Evolutionary conservation across 1,140 invertebrate species (phyloP).

Genomic region (Monochamus saltuarius): DNA sequence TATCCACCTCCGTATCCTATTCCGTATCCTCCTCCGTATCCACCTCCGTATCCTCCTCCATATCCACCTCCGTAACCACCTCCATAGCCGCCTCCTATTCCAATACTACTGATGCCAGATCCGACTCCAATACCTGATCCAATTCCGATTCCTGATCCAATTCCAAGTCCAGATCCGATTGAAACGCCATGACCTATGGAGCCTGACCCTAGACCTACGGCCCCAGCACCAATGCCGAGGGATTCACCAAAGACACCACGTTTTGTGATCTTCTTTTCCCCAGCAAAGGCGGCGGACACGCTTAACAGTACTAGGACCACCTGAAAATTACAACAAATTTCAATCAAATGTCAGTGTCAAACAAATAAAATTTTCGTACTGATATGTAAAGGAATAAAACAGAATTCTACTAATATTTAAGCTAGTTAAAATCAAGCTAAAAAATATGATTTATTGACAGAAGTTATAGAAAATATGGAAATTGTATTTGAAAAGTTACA

Average conservation of each 20-base stretch:
- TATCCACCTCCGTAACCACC: constrained; percentile 14
- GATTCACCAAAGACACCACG: constrained; percentile 42
- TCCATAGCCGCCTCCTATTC: constrained; percentile 15
- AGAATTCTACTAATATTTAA: too few relatives aligned
- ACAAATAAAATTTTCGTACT: constrained; percentile 2
- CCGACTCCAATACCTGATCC: constrained; percentile 18
- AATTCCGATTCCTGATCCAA: constrained; percentile 17
- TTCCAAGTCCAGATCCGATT: constrained; percentile 8
- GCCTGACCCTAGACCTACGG: constrained; percentile 10
- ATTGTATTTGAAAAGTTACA: too few relatives aligned
- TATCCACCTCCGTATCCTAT: constrained; percentile 10
- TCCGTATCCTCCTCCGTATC: constrained; percentile 17
- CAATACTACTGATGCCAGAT: constrained; percentile 11
- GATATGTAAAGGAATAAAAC: too few relatives aligned
- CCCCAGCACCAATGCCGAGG: constrained; percentile 31
- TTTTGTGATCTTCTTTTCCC: constrained; percentile 42
- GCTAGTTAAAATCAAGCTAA: too few relatives aligned
- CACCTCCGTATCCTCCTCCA: constrained; percentile 9
- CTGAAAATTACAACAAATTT: constrained; percentile 25
- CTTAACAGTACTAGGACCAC: constrained; percentile 29
- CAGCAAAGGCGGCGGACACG: constrained; percentile 33
- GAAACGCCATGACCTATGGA: constrained; percentile 10
- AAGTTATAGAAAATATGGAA: too few relatives aligned
- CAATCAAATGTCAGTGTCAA: not conserved
- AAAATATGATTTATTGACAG: too few relatives aligned